phyloP scores from a whole-genome alignment of 2,113 vertebrate genomes.

The Upupa epops region DNA sequence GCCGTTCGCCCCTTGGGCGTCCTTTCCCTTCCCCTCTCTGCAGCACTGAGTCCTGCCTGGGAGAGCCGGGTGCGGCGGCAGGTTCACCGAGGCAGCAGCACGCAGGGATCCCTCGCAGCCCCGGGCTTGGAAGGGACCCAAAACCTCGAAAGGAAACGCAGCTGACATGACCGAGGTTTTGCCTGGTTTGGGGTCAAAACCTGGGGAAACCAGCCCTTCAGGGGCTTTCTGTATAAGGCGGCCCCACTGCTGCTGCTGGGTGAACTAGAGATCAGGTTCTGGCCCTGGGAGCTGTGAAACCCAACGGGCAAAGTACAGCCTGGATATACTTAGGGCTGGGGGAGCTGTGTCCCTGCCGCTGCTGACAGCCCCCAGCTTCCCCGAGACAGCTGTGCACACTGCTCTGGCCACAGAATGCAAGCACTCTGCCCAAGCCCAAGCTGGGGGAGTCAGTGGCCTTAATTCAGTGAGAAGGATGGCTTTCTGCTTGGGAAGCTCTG shows the following conservation, averaged over 20 bases:
- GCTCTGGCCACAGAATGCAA: not conserved
- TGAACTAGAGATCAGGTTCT: no score
- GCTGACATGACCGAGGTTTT: slow-evolving; percentile 41
- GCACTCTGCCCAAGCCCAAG: not conserved
- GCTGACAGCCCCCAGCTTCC: no score
- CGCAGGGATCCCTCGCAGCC: not conserved
- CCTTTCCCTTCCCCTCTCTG: not conserved
- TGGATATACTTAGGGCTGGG: no score
- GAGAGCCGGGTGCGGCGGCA: not conserved
- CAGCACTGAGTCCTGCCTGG: not conserved
- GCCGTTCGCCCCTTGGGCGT: not conserved
- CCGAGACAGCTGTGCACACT: not conserved
- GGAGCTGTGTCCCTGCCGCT: no score
- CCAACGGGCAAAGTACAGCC: no score
- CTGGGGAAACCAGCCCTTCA: slow-evolving; percentile 37
- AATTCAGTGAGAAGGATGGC: no score
- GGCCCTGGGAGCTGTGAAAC: no score
- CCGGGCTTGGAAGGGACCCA: slow-evolving; percentile 21
- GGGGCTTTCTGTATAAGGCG: slow-evolving; percentile 28
- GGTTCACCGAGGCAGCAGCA: slow-evolving; percentile 10
- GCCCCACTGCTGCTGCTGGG: no score
- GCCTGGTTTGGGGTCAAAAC: slow-evolving; percentile 51
- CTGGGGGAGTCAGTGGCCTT: not conserved
- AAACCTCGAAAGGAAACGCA: slow-evolving; percentile 48
- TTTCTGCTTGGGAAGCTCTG: not conserved